These are phyloP conservation scores for Drosophila prosaltans DNA, from an alignment of 1,140 invertebrate species.

Conservation along the genomic window DNA sequence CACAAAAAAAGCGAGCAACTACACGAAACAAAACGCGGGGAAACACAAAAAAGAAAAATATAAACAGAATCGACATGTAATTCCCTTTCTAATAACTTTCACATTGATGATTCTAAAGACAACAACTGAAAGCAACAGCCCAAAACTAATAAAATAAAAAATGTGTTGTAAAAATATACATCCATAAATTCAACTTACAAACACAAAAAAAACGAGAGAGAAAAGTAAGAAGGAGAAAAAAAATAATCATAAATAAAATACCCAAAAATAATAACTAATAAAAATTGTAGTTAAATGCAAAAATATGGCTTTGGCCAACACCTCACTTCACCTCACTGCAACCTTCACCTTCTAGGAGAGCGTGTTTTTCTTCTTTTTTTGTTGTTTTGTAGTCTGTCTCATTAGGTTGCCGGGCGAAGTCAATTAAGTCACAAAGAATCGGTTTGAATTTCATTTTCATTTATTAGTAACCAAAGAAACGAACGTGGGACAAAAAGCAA, in stretches of 20 bases:
- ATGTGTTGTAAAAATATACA: conserved; percentile 71
- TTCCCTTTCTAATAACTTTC: conserved; percentile 11
- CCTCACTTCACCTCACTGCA: background rate
- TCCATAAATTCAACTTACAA: conserved; percentile 53
- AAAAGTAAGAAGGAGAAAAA: too few relatives aligned
- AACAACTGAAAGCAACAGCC: conserved; percentile 22
- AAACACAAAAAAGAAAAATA: background rate
- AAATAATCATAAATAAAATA: too few relatives aligned
- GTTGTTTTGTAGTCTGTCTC: background rate
- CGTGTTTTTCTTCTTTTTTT: background rate
- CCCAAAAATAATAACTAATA: background rate
- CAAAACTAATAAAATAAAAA: conserved; percentile 50
- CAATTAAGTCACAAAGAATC: conserved; percentile 17
- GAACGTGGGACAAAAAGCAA: conserved; percentile 55
- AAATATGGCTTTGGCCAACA: background rate
- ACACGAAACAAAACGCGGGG: conserved; percentile 29
- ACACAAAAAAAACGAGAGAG: conserved; percentile 32
- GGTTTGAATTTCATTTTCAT: conserved; percentile 10
- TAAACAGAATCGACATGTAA: background rate
- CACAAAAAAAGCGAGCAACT: conserved; percentile 52
- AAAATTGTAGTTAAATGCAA: conserved; percentile 42
- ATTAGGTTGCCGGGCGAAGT: conserved; percentile 3
- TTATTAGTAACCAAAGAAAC: conserved; percentile 29
- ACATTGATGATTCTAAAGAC: conserved; percentile 40
- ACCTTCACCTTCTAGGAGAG: background rate